Percentiles rank a stretch among this genome's conserved stretches.
These are phyloP conservation scores for Drosophila recens DNA, from an alignment of 2,888 invertebrate genomes.

Conservation along the genomic window DNA sequence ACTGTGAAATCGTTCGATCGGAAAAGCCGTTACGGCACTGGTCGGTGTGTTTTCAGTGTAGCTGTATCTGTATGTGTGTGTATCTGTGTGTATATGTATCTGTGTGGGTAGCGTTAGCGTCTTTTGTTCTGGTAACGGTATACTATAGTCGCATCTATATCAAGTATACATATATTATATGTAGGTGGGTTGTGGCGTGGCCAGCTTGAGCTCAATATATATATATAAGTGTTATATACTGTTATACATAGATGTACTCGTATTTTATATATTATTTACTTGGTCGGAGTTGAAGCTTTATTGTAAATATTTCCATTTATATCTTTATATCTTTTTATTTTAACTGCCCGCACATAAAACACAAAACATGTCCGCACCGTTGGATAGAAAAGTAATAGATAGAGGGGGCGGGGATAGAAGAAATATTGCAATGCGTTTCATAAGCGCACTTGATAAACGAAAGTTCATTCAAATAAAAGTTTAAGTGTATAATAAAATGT, in stretches of 20 bases:
- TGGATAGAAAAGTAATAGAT: slow-evolving; percentile 15
- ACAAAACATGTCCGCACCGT: slow-evolving; percentile 47
- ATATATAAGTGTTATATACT: slow-evolving; percentile 60
- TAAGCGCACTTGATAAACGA: slow-evolving; percentile 69
- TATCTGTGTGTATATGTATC: not conserved
- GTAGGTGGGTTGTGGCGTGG: slow-evolving; percentile 78
- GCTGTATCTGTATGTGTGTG: slow-evolving; percentile 4
- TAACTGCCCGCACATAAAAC: slow-evolving; percentile 39
- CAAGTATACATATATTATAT: slow-evolving; percentile 57
- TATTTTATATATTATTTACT: slow-evolving; percentile 42
- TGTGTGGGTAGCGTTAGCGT: slow-evolving; percentile 63
- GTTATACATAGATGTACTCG: slow-evolving; percentile 41
- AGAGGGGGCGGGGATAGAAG: not conserved
- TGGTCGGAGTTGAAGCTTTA: slow-evolving; percentile 70
- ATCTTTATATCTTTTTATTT: not conserved
- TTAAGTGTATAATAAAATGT: slow-evolving; percentile 28
- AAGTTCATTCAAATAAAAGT: slow-evolving; percentile 25
- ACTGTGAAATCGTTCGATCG: slow-evolving; percentile 48
- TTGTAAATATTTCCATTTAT: slow-evolving; percentile 10
- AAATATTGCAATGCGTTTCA: slow-evolving; percentile 77
- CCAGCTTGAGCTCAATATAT: slow-evolving; percentile 78
- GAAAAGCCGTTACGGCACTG: slow-evolving; percentile 56
- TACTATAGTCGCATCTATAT: slow-evolving; percentile 47
- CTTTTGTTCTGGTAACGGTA: slow-evolving; percentile 54
- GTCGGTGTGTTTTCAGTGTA: slow-evolving; percentile 35